Evolutionary conservation across 2,113 vertebrate species (phyloP).

Genomic region (Psittacula cyanocephala): DNA sequence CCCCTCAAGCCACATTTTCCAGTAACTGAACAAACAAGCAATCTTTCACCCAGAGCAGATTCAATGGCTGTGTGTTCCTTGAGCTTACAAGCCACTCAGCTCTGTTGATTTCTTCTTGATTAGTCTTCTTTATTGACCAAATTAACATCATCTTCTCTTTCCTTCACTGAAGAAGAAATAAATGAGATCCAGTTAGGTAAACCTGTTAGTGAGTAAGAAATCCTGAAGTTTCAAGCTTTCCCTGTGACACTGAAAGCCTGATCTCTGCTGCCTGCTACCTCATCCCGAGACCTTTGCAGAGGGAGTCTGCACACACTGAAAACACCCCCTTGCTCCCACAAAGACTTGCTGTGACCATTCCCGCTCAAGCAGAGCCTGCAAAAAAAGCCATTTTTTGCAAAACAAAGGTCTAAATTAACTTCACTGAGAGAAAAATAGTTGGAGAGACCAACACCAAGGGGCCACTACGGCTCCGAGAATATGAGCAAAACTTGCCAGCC

Average conservation of each 20-base stretch:
- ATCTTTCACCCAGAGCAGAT: not conserved
- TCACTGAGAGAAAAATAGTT: not conserved
- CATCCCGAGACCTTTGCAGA: not conserved
- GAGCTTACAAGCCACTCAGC: not conserved
- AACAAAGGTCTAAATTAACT: not conserved
- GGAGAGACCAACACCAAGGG: not conserved
- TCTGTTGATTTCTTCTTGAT: not conserved
- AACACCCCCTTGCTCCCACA: not conserved
- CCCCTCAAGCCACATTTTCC: not conserved
- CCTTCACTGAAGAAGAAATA: not conserved
- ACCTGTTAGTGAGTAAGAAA: not conserved
- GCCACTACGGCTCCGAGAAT: not conserved
- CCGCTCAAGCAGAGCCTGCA: not conserved
- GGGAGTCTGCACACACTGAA: not conserved
- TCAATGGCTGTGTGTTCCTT: not conserved
- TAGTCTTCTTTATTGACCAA: not conserved
- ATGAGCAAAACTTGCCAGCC: not conserved
- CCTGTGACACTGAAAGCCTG: not conserved
- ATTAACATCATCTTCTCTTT: not conserved
- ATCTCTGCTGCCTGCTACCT: not conserved
- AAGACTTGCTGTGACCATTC: not conserved
- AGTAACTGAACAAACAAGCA: not conserved
- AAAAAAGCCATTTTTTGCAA: not conserved
- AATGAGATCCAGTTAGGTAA: not conserved
- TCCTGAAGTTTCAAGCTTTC: rapidly evolving